Evolutionary conservation across 2,797 vertebrate genomes (phyloP).

Genomic region (Tokudaia tokunoshimensis): DNA sequence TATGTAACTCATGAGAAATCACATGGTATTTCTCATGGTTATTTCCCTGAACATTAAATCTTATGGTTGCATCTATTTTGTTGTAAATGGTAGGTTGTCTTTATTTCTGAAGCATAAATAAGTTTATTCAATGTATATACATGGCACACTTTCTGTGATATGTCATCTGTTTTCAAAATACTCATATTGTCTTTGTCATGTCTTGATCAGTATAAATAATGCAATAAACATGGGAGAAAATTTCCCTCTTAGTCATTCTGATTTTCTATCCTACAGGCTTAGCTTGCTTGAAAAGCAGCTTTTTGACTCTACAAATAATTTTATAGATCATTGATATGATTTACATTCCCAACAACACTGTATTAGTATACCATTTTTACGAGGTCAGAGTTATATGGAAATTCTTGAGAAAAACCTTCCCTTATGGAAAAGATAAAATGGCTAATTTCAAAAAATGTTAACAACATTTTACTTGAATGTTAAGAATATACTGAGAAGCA

Average conservation of each 20-base stretch:
- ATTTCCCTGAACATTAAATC: not conserved
- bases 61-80: no score
- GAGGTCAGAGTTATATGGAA: not conserved
- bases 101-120: not conserved
- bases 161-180: no score
- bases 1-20: not conserved
- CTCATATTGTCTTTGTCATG: not conserved
- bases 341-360: not conserved
- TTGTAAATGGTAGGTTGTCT: not conserved
- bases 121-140: not conserved
- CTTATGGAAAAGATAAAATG: not conserved
- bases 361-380: not conserved
- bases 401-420: not conserved
- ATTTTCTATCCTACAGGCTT: no score
- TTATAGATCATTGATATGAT: not conserved
- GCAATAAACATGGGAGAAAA: not conserved
- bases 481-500: not conserved
- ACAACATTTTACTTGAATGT: not conserved
- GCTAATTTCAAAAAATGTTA: not conserved
- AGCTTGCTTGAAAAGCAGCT: not conserved
- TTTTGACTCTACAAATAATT: not conserved
- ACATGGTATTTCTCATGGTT: not conserved
- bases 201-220: not conserved
- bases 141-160: not conserved
- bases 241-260: not conserved